Evolutionary conservation across 2,797 vertebrate species (phyloP).

Genomic region (Yasuhikotakia modesta): DNA sequence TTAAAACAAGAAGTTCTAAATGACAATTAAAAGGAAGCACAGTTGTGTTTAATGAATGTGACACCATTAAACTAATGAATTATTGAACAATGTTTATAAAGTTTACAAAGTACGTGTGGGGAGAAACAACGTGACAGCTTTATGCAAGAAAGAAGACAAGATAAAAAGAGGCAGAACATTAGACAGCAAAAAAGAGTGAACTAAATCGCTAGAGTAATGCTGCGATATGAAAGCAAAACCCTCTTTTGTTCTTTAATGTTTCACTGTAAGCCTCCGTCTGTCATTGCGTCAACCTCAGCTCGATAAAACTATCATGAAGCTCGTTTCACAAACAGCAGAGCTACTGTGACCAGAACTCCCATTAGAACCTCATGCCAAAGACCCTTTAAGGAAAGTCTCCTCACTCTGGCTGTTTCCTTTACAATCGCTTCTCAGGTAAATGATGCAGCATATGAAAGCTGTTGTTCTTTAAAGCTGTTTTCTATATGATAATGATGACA

Average conservation of each 20-base stretch:
- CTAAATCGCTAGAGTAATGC: constrained; percentile 2
- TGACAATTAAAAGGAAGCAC: background rate
- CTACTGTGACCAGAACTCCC: background rate
- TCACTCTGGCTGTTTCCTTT: too few species aligned
- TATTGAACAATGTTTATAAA: constrained; percentile 46
- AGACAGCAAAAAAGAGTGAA: constrained; percentile 8
- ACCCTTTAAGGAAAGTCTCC: too few species aligned
- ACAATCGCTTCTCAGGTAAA: background rate
- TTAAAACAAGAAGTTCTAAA: background rate
- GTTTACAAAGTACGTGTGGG: constrained; percentile 40
- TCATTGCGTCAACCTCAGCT: background rate
- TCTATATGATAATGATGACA: constrained; percentile 25
- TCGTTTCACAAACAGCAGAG: background rate
- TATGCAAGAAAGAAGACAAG: constrained; percentile 11
- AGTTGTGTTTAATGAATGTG: constrained; percentile 57
- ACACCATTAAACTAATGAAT: constrained; percentile 56
- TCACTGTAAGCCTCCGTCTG: background rate
- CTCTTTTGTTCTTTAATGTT: constrained; percentile 15
- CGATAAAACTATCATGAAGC: background rate
- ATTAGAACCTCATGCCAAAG: background rate
- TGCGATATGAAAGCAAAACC: background rate
- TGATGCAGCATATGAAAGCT: constrained; percentile 38
- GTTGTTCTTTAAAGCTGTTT: background rate
- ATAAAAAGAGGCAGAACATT: constrained; percentile 7
- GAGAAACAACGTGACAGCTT: constrained; percentile 19